Conservation (phyloP, 2,113 vertebrate genomes). For the Oxygymnocypris stewartii region DNA sequence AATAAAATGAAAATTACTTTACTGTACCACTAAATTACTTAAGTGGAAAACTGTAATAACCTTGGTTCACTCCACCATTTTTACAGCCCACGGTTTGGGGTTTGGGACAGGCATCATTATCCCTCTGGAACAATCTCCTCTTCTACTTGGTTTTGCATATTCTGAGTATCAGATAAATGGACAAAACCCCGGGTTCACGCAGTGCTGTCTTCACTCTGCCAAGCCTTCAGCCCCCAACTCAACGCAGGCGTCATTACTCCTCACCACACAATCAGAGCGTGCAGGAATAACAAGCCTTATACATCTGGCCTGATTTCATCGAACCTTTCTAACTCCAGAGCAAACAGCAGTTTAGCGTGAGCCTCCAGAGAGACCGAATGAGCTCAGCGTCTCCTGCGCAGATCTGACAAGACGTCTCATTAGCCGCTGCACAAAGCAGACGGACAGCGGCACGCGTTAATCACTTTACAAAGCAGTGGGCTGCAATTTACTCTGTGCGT, state of each 20-base stretch:
- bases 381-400: conserved; percentile 20
- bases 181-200: background rate
- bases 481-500: background rate
- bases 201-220: background rate
- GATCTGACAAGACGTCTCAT: conserved; percentile 33
- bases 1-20: background rate
- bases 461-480: conserved; percentile 4
- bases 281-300: background rate
- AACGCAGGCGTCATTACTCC: background rate
- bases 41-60: background rate
- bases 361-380: conserved; percentile 19
- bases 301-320: conserved; percentile 19
- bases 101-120: background rate
- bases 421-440: conserved; percentile 1
- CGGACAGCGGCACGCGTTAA: conserved; percentile 3
- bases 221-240: background rate
- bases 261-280: background rate
- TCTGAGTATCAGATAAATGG: background rate
- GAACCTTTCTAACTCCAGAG: background rate
- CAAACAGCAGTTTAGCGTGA: conserved; percentile 29
- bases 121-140: background rate
- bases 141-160: background rate
- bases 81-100: background rate
- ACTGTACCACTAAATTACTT: no score
- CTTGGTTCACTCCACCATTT: background rate